Base-by-base conservation (phyloP, 2,888 invertebrate species). In the Hydrotaea diabolus region DNA sequence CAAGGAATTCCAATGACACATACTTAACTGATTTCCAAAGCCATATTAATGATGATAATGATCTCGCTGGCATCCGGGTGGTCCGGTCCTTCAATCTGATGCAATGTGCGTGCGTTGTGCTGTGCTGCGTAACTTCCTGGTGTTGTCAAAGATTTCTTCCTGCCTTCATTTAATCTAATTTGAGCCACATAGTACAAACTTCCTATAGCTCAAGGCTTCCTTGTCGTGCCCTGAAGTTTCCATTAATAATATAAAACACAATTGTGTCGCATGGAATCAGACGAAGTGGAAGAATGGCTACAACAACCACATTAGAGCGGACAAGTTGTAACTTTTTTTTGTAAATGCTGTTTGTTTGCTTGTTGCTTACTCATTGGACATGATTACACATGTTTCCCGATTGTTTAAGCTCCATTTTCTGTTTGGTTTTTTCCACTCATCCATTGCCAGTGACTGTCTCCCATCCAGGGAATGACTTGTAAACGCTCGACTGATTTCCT, bases 291-390 rank as follows among this genome's bases (percentile, higher is more conserved):
- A 31, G 31, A 69, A 43, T 46, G 23, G 5, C 23, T 23, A 39
- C 39, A 39, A 66, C 9, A 66, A 15, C 69, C 46, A 21, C 23
- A 43, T 69, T 69, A 69, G 15, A 59, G 26, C 23, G 2, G 59
- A 59, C 59, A 59, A 59, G 46, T 17, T 46, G 46, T 23, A 69
- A 26, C 59, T 59, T 75, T 62, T n/a, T n/a, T 62, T 19, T 46
- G 71, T 71, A 73, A 55, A 19, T 59, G 43, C 26, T 62, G 43
- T 62, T 76, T 71, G 73, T 77, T 77, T 71, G 73, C 73, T 77
- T 83, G 76, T 77, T 83, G 83, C 74, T 66, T 69, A 83, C 69
- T 86, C 85, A 86, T 86, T 86, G 85, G 85, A 83, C 77, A 83
- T 82, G 85, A 86, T 83, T 85, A 83, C 83, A 85, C 81, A 86